Percentiles rank a stretch among this genome's conserved stretches.
Evolutionary conservation across 2,797 vertebrate genomes (phyloP).

Genomic region (Tapirus indicus): DNA sequence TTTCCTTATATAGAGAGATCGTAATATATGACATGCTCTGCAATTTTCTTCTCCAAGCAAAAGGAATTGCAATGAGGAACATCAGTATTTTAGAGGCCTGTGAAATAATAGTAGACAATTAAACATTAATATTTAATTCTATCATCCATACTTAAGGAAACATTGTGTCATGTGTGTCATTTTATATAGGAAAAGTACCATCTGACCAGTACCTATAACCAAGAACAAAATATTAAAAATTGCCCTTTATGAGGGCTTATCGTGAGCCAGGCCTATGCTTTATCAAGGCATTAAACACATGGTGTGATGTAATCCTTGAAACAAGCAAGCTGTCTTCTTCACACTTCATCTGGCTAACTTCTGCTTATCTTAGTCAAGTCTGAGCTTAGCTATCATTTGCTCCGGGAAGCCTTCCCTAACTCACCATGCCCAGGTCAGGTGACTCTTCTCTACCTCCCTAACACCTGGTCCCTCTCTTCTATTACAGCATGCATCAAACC

Average conservation of each 20-base stretch:
- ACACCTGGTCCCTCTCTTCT: background rate
- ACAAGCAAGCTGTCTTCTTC: background rate
- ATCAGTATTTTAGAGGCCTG: background rate
- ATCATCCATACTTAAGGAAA: slow-evolving; percentile 35
- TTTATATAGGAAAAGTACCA: background rate
- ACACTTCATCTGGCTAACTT: background rate
- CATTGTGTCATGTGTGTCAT: background rate
- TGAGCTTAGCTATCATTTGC: background rate
- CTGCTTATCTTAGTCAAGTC: background rate
- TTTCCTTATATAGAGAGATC: slow-evolving; percentile 25
- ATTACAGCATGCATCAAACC: background rate
- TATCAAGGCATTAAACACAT: background rate
- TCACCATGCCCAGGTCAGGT: background rate
- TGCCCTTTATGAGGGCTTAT: background rate
- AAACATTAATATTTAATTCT: slow-evolving; percentile 49
- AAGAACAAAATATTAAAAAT: slow-evolving; percentile 25
- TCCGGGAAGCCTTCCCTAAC: slow-evolving; percentile 13
- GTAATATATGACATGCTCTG: background rate
- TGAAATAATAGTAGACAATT: slow-evolving; percentile 54
- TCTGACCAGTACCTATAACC: background rate
- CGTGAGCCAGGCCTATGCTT: background rate
- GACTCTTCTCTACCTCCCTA: background rate
- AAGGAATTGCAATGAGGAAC: background rate
- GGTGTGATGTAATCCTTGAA: background rate
- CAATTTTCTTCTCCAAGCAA: slow-evolving; percentile 39